Evolutionary conservation across 2,113 vertebrate species (phyloP).

Genomic region (Nicator chloris): DNA sequence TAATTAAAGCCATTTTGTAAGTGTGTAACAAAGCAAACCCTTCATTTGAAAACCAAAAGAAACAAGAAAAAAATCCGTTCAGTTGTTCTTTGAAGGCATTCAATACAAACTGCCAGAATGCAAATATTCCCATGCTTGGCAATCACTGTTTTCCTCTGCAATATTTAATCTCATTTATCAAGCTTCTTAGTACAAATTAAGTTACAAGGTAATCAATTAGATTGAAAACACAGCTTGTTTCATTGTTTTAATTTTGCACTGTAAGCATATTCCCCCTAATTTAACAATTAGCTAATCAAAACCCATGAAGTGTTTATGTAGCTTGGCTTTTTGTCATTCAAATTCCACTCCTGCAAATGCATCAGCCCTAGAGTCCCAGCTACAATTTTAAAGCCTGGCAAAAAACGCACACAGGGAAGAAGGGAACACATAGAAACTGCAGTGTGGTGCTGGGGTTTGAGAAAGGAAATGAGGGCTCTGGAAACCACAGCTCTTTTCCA

Average conservation of each 20-base stretch:
- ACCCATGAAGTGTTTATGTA: constrained; percentile 39
- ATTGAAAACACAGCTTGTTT: constrained; percentile 46
- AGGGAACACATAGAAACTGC: background rate
- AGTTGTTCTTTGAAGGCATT: background rate
- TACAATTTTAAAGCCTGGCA: background rate
- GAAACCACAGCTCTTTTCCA: background rate
- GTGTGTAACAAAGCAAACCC: background rate
- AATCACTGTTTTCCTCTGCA: constrained; percentile 20
- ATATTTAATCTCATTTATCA: constrained; percentile 58
- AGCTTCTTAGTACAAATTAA: constrained; percentile 62
- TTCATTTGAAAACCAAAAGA: background rate
- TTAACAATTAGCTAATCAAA: constrained; percentile 51
- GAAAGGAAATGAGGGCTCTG: background rate
- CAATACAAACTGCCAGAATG: background rate
- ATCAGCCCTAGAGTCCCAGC: background rate
- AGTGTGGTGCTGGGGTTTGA: background rate
- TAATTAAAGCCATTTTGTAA: background rate
- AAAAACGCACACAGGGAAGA: background rate
- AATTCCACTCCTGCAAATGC: background rate
- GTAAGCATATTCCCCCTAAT: constrained; percentile 39
- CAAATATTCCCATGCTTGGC: background rate
- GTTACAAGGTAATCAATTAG: constrained; percentile 60
- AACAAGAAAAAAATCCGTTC: background rate
- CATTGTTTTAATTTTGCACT: constrained; percentile 52
- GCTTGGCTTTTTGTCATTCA: constrained; percentile 38